These are phyloP conservation scores for Leptinotarsa undecemlineata DNA, from an alignment of 1,140 invertebrate species.

Conservation along the genomic window DNA sequence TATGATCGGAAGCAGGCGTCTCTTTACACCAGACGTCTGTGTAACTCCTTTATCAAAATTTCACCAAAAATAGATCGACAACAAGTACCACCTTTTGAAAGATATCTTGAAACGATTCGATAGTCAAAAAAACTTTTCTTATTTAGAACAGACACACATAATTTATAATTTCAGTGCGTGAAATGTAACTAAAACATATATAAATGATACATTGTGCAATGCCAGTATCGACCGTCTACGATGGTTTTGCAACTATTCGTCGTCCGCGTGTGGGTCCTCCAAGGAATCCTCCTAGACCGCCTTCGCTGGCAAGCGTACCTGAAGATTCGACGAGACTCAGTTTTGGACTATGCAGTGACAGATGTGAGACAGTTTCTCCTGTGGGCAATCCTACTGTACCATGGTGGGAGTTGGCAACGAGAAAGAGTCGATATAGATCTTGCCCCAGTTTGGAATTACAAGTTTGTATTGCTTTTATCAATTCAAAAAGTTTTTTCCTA, in stretches of 20 bases:
- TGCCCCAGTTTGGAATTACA: slow-evolving; percentile 49
- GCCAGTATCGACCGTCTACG: slow-evolving; percentile 69
- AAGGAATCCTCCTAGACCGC: slow-evolving; percentile 53
- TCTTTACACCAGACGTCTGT: too few relatives aligned
- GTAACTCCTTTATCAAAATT: not conserved
- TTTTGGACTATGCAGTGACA: not conserved
- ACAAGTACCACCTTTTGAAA: not conserved
- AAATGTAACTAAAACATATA: not conserved
- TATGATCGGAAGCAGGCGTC: not conserved
- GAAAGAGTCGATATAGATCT: slow-evolving; percentile 58
- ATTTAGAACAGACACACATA: too few relatives aligned
- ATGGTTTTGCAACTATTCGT: slow-evolving; percentile 80
- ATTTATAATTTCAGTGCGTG: not conserved
- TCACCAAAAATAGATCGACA: not conserved
- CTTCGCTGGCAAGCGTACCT: slow-evolving; percentile 50
- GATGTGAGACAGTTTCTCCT: slow-evolving; percentile 52
- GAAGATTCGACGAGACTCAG: slow-evolving; percentile 45
- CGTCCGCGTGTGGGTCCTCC: slow-evolving; percentile 59
- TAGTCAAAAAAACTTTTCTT: not conserved
- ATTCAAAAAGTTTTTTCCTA: not conserved
- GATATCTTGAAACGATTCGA: not conserved
- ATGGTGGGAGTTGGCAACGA: slow-evolving; percentile 84
- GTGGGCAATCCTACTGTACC: slow-evolving; percentile 63
- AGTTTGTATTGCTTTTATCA: slow-evolving; percentile 20
- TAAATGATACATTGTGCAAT: slow-evolving; percentile 17